Evolutionary conservation across 2,113 vertebrate genomes (phyloP).

Genomic region (Megaceryle torquata): DNA sequence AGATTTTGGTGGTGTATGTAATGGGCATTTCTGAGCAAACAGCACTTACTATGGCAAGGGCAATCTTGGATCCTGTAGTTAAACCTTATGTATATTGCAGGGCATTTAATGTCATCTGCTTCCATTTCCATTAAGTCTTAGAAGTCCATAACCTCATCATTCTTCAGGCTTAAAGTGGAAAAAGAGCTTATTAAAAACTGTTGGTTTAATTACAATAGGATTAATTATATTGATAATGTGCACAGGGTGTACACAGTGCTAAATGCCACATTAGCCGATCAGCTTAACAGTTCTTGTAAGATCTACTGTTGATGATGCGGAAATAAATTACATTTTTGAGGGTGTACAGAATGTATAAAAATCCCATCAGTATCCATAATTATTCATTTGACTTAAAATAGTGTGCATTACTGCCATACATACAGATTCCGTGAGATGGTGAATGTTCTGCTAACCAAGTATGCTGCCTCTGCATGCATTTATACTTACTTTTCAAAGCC

Average conservation of each 20-base stretch:
- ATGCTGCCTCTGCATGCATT: not conserved
- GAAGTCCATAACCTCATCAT: not conserved
- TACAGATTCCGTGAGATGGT: not conserved
- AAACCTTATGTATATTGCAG: rapidly evolving
- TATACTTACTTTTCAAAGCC: not conserved
- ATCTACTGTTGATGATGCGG: not conserved
- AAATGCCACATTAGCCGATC: not conserved
- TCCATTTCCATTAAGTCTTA: not conserved
- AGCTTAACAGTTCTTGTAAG: not conserved
- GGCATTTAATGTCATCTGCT: not conserved
- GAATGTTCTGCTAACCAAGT: not conserved
- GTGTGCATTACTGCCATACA: not conserved
- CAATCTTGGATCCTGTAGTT: not conserved
- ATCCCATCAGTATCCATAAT: not conserved
- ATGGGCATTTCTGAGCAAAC: not conserved
- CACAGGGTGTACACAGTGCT: not conserved
- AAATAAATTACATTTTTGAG: not conserved
- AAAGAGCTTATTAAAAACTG: not conserved
- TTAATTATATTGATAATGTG: not conserved
- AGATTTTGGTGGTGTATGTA: not conserved
- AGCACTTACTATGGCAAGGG: not conserved
- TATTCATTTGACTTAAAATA: not conserved
- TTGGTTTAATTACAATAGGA: not conserved
- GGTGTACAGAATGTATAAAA: not conserved
- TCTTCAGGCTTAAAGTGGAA: not conserved